Evolutionary conservation across 2,797 vertebrate genomes (phyloP), one percentile per base, ranked within the genome.

Genomic region (Carcharodon carcharias): DNA sequence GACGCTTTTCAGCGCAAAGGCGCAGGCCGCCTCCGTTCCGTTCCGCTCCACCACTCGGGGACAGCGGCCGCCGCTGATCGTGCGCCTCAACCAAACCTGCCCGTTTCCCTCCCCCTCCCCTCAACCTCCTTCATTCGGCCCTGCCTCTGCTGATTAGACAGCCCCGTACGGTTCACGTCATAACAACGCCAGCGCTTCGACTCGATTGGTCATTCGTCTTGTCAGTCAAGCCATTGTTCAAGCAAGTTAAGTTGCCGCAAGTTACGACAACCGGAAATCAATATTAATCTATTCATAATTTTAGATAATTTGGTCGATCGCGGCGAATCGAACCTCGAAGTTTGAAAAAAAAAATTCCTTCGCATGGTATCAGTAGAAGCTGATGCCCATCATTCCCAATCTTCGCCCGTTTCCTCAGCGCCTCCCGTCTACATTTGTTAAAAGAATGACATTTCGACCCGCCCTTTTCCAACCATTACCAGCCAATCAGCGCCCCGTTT

Each of bases 261-360:
- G 58, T 92, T 63, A 40, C 58, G 58, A 92, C 14, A 4, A 93
- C 91, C 61, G 91, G 91, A 93, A 93, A 93, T 93, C n/a, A 45
- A 31, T 26, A 67, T 67, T 93, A 89, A 58, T 58, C 8, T 61
- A 12, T 91, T 35, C 1, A 9, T 50, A 31, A 58, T 58, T 61
- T 14, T 31, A 61, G 14, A 63, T 23, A 18, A 18, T 4, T 40
- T 6, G 35, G 35, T 92, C 5, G n/a, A 11, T 45, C 61, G 35
- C 82, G 40, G 45, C 4, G 45, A 50, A 50, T 40, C 82, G 45
- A 63, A 23, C 1, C 61, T 63, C n/a, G 6, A n/a, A 63, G 58
- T 35, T 71, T 67, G 45, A 50, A 50, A 50, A 85, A 85, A 45
- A 54, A 56, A 89, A 35, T 0, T n/a, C 31, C 16, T 40, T 63